phyloP scores from a whole-genome alignment of 2,888 invertebrate species.

The Micoletzkya japonica region DNA sequence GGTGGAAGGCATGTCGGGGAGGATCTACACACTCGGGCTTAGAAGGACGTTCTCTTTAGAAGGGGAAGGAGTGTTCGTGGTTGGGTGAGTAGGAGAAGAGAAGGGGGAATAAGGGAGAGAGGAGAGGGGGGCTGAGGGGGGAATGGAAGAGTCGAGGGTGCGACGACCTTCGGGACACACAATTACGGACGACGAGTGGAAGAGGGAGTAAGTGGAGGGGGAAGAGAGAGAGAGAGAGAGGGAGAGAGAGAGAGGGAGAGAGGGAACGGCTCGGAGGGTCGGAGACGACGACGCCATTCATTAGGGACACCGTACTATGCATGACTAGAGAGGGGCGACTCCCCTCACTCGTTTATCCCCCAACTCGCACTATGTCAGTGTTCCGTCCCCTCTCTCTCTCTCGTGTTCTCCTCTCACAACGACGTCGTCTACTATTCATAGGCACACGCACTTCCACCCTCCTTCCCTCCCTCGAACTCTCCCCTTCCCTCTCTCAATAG shows the following conservation, averaged over 20 bases:
- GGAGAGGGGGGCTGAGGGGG: neutral
- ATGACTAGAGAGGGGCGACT: neutral
- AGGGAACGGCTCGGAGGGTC: constrained; percentile 6
- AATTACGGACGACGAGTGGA: constrained; percentile 7
- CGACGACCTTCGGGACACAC: constrained; percentile 28
- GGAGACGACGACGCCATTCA: neutral
- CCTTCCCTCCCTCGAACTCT: constrained; percentile 15
- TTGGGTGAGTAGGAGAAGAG: no score
- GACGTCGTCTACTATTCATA: neutral
- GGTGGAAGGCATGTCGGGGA: constrained; percentile 12
- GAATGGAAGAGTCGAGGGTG: constrained; percentile 17
- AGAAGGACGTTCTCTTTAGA: no score
- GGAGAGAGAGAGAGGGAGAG: constrained; percentile 5
- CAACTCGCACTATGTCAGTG: neutral
- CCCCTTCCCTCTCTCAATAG: neutral
- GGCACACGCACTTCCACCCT: neutral
- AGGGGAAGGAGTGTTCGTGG: no score
- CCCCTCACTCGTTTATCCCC: neutral
- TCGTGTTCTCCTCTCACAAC: constrained; percentile 6
- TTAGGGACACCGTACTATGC: no score
- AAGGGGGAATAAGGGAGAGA: neutral
- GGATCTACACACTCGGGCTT: constrained; percentile 16
- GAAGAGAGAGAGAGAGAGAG: neutral
- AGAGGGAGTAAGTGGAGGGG: neutral
- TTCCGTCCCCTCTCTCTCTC: neutral